These are phyloP conservation scores for Hippopotamyrus pictus DNA, from an alignment of 2,797 vertebrate species.

Conservation along the genomic window DNA sequence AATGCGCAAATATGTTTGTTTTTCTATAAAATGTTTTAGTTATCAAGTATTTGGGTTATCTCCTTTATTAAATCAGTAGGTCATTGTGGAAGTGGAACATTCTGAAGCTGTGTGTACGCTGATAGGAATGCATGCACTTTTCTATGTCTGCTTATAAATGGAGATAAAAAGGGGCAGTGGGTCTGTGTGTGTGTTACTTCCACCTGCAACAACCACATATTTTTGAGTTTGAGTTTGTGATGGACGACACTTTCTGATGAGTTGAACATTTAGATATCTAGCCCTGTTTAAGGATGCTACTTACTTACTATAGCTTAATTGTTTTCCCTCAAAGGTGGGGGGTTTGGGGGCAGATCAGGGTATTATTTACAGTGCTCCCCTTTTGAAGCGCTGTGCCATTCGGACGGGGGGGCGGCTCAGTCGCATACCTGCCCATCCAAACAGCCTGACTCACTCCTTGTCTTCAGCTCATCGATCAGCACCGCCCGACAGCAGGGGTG, in stretches of 20 bases:
- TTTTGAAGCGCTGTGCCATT: slow-evolving; percentile 15
- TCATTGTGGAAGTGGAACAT: background rate
- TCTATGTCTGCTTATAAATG: background rate
- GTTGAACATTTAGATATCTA: background rate
- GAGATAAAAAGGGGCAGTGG: background rate
- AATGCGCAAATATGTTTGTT: background rate
- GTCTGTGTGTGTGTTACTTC: background rate
- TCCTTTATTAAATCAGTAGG: background rate
- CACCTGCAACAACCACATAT: background rate
- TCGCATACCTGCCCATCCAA: background rate
- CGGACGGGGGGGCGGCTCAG: background rate
- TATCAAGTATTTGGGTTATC: background rate
- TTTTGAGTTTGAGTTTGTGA: background rate
- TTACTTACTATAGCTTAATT: background rate
- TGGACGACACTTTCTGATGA: background rate
- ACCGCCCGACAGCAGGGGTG: slow-evolving; percentile 42
- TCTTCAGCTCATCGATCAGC: slow-evolving; percentile 49
- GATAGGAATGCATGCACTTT: background rate
- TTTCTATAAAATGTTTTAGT: background rate
- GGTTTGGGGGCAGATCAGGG: background rate
- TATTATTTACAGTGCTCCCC: slow-evolving; percentile 17
- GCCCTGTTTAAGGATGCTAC: background rate
- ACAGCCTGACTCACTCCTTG: slow-evolving; percentile 29
- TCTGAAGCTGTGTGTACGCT: background rate
- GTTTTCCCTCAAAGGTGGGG: background rate